Base-by-base conservation (phyloP, 2,797 vertebrate genomes). In the Karalla daura region DNA sequence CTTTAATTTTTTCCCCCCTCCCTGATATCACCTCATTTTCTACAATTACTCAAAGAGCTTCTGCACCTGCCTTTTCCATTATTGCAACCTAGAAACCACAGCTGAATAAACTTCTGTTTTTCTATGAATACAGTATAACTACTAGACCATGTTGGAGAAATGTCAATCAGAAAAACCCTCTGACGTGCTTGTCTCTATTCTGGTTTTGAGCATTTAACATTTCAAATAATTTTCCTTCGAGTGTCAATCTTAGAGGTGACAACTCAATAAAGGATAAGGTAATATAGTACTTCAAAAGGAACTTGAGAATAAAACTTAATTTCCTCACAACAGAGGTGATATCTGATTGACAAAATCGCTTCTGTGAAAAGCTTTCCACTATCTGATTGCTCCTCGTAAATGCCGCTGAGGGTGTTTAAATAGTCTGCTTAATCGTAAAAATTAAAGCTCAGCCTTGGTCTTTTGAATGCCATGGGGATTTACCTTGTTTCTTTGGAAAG, bases 221-320 rank as follows among this genome's bases (percentile, higher is more conserved):
- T 17, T 50, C n/a, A 27, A 24, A 63, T 33, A 54, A 21, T 18
- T 27, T 62, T 15, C 40, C 20, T 18, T 60, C 15, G 24, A 46
- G 56, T 60, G 32, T 32, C 52, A 46, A n/a, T 37, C 43, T 58
- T 13, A 54, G 37, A 46, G 32, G 35, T 28, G 13, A 44, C 3
- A 35, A 23, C 43, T 55, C 32, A 60, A 45, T 60, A 54, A 63
- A 54, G 54, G 36, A 36, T 69, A 44, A 20, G 30, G 11, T 41
- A 47, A 70, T 65, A 65, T 18, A 56, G 47, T 40, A 54, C 60
- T 67, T 63, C 30, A 32, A 40, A 54, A 47, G 17, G 18, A 80
- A 69, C 30, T 45, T 63, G 21, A 72, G 37, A 39, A 53, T 39
- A 63, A 56, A 66, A 70, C 32, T 65, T 28, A 36, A 53, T 66